Percentiles rank a stretch among this genome's conserved stretches.
These are phyloP conservation scores for Nemotelus nigrinus DNA, from an alignment of 2,888 invertebrate genomes.

Conservation along the genomic window DNA sequence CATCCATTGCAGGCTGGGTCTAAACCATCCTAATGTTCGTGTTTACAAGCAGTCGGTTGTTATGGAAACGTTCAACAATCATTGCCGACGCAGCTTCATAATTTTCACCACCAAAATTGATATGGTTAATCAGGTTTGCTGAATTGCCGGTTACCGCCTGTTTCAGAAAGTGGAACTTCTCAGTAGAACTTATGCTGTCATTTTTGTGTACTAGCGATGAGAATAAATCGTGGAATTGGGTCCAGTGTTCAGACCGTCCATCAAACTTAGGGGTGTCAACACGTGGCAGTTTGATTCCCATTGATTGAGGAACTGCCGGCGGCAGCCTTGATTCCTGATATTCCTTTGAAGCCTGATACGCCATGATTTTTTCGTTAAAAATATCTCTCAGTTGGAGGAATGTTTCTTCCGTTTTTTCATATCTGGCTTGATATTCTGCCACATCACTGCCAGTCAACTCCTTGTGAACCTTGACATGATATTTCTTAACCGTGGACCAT, in stretches of 20 bases:
- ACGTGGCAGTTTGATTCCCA: background rate
- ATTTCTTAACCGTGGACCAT: background rate
- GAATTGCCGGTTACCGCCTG: background rate
- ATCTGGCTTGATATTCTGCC: background rate
- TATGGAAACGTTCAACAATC: background rate
- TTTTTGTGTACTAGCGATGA: too few species aligned
- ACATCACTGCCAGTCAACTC: background rate
- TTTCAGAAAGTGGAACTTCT: background rate
- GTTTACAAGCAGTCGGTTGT: background rate
- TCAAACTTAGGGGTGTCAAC: background rate
- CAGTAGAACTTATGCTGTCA: background rate
- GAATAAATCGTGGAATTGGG: too few species aligned
- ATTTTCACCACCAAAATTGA: background rate
- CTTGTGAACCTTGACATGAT: background rate
- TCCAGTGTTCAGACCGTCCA: background rate
- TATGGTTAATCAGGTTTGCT: background rate
- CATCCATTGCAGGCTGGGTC: background rate
- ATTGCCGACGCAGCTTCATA: background rate
- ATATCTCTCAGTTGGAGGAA: background rate
- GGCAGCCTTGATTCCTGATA: background rate
- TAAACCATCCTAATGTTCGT: background rate
- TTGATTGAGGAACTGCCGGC: background rate
- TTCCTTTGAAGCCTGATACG: background rate
- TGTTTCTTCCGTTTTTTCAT: background rate
- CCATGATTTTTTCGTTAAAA: background rate